phyloP scores from a whole-genome alignment of 2,113 vertebrate species.

The Cardinalis cardinalis region DNA sequence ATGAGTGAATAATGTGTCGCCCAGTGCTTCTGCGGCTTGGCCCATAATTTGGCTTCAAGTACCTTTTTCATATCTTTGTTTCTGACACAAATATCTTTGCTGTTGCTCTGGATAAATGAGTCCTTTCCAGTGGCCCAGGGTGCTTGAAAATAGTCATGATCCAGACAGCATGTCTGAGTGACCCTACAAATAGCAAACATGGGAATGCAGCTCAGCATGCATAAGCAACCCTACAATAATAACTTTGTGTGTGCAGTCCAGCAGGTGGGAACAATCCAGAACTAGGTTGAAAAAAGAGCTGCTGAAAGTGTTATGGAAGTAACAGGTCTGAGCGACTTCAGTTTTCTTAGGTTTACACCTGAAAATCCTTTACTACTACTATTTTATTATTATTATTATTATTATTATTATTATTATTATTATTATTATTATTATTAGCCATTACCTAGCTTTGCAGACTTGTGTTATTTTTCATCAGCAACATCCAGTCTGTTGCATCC shows the following conservation, averaged over 20 bases:
- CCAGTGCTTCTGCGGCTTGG: neutral
- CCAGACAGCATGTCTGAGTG: slow-evolving; percentile 44
- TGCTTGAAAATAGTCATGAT: slow-evolving; percentile 52
- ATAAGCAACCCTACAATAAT: slow-evolving; percentile 32
- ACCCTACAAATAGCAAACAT: slow-evolving; percentile 44
- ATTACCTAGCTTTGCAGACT: neutral
- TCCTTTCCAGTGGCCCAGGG: slow-evolving; percentile 39
- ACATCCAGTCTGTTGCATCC: neutral
- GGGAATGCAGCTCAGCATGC: slow-evolving; percentile 39
- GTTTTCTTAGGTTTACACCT: neutral
- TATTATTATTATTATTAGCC: neutral
- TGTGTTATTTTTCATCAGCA: neutral
- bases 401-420: too few species aligned
- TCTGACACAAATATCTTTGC: slow-evolving; percentile 23
- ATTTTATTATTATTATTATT: too few species aligned
- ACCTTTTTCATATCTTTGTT: slow-evolving; percentile 34
- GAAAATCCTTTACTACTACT: neutral
- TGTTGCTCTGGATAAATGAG: slow-evolving; percentile 50
- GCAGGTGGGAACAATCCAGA: slow-evolving; percentile 28
- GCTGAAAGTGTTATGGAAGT: neutral
- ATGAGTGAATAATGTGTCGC: slow-evolving; percentile 33
- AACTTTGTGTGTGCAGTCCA: neutral
- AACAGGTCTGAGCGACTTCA: neutral
- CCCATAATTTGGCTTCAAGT: slow-evolving; percentile 4
- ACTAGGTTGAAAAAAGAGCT: slow-evolving; percentile 10